These are phyloP conservation scores for Platycercus adscitus DNA, from an alignment of 2,113 vertebrate species.

Conservation along the genomic window DNA sequence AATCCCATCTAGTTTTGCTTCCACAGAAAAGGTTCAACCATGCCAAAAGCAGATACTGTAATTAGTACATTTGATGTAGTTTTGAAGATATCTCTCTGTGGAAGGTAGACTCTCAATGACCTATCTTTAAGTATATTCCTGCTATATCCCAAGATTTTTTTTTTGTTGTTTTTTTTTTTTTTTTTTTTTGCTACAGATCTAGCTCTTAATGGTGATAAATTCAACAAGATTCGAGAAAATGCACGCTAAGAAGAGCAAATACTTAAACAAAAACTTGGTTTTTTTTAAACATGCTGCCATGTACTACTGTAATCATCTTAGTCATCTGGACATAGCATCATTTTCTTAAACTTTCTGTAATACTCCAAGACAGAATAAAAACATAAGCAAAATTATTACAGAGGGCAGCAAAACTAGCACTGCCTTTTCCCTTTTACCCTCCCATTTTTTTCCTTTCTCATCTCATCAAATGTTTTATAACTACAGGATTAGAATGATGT, in stretches of 20 bases:
- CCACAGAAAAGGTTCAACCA: background rate
- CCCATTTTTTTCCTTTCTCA: background rate
- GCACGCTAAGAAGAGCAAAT: background rate
- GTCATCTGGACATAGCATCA: background rate
- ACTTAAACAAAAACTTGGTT: background rate
- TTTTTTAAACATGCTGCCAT: background rate
- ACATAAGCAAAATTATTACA: background rate
- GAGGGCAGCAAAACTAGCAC: background rate
- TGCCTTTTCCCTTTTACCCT: background rate
- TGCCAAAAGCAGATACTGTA: background rate
- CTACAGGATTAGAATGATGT: background rate
- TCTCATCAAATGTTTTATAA: background rate
- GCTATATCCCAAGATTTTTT: background rate
- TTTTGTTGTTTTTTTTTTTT: background rate
- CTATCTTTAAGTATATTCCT: background rate
- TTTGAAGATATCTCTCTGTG: background rate
- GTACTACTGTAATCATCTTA: background rate
- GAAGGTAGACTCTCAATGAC: background rate
- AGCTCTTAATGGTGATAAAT: background rate
- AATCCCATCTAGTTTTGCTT: background rate
- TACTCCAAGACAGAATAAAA: background rate
- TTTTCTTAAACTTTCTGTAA: background rate
- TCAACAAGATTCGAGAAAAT: background rate
- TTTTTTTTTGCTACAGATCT: background rate
- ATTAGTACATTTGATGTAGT: background rate